Conservation (phyloP, 2,113 vertebrate species). For the Falco punctatus region DNA sequence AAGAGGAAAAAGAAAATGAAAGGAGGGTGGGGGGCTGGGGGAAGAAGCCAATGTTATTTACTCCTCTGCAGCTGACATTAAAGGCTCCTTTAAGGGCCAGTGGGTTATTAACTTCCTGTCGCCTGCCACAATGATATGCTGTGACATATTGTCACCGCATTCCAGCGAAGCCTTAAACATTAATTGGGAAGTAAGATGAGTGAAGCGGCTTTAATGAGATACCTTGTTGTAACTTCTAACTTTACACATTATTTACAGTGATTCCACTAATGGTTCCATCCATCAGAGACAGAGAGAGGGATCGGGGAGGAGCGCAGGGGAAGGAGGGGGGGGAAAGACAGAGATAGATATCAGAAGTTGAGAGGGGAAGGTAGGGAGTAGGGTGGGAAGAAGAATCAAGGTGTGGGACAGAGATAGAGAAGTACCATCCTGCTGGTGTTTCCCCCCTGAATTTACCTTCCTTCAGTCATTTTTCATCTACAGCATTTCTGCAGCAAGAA, state of each 20-base stretch:
- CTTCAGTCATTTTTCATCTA: not conserved
- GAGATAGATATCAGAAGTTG: not conserved
- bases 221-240: constrained; percentile 84
- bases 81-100: constrained; percentile 69
- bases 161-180: constrained; percentile 77
- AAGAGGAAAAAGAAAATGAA: not conserved
- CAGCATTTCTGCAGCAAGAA: not conserved
- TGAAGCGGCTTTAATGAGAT: constrained; percentile 83
- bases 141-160: constrained; percentile 76
- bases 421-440: not conserved
- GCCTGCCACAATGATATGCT: constrained; percentile 63
- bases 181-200: constrained; percentile 84
- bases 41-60: constrained; percentile 58
- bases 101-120: constrained; percentile 75
- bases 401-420: not conserved
- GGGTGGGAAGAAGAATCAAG: not conserved
- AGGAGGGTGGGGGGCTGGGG: not conserved
- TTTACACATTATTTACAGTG: constrained; percentile 84
- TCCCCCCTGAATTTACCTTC: not conserved
- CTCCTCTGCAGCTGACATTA: constrained; percentile 62
- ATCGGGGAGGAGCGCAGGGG: not conserved
- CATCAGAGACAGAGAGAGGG: constrained; percentile 72
- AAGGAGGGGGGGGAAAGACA: not conserved
- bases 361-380: not conserved
- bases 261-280: constrained; percentile 84